Base-by-base conservation (phyloP, 2,888 invertebrate genomes). In the Anthrax anthrax region DNA sequence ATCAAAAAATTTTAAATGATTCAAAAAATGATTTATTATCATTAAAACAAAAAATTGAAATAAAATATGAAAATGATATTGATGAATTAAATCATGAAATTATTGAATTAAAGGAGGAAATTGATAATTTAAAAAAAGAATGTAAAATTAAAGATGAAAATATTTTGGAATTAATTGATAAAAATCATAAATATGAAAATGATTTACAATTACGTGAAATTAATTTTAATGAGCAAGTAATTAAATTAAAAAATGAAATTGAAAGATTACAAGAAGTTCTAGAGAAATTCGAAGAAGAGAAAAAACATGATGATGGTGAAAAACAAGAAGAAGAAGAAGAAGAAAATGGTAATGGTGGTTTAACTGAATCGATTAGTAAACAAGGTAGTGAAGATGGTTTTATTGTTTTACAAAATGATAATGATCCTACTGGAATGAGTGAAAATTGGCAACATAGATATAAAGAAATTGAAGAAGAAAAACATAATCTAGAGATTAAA, bases 361-460 rank as follows among this genome's bases (percentile, higher is more conserved):
- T 42, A 32, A 12, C 13, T 12, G 29, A 12, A 32, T 32, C 29
- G 17, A 39, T 44, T 5, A 44, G 18, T 53, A 65, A 60, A 52
- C 64, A 58, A 50, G 63, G 58, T 54, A 51, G 48, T 42, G 65
- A 56, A 53, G 61, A 58, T 50, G 63, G 58, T 55, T 58, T 63
- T 54, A 65, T 65, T 45, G 63, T 66, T 16, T 63, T 66, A 9
- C 57, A 62, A 19, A 60, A 62, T 29, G 54, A 58, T 16, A 37
- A 32, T 18, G 44, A 39, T n/a, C n/a, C n/a, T n/a, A 32, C 32
- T 18, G 40, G 23, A 4, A 23, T 6, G 5, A 27, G 16, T 27
- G 40, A 27, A 40, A 12, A 32, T 27, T 27, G 23, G 23, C 8
- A 27, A 12, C 8, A 17, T 10, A 8, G n/a, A 1, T n/a, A 17